Evolutionary conservation across 64 coral and sea anemone genomes (phyloP), one percentile per base, ranked within the genome.

Genomic region (Montipora efflorescens): DNA sequence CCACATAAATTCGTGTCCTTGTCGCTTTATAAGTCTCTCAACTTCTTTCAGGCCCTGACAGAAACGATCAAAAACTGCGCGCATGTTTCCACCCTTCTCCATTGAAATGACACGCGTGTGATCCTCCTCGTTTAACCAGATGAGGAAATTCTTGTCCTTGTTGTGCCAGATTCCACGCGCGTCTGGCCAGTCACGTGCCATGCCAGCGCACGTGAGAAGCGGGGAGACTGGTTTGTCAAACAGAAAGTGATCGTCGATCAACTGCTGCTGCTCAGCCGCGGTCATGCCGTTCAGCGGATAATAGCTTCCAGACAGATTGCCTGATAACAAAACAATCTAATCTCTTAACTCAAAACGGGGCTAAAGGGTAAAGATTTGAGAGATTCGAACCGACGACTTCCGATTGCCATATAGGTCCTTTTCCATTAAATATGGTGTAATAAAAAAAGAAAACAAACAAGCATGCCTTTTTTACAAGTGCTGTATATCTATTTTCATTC

Each of bases 171-270:
- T 99, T 77, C 98, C 98, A 55, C 98, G 92, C 74, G 98, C 98
- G 66, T 99, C 98, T 22, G 98, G 98, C 98, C 98, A 99, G 68
- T 99, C 98, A 73, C 98, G 98, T 74, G 98, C 98, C 98, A 99
- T 99, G 5, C 98, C 98, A 9, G 98, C 98, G 80, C 98, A 99
- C 71, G 98, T 99, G 47, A 99, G 90, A 44, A 99, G 95, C 36
- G 98, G 98, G 36, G 98, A 99, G 7, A 99, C 98, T 20, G 98
- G 98, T 68, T 99, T 99, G 87, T 99, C 98, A 71, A 99, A 99
- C 82, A 99, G 74, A 76, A 99, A 99, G 86, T 99, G 98, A 76
- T 99, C 98, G 74, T 92, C 90, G 50, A 99, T 99, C 2, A 99
- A 71, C 5, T 96, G 98, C 62, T 99, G 87, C 87, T 99, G 98